These are phyloP conservation scores for Tuberolachnus salignus DNA, from an alignment of 2,888 invertebrate species.

Conservation along the genomic window DNA sequence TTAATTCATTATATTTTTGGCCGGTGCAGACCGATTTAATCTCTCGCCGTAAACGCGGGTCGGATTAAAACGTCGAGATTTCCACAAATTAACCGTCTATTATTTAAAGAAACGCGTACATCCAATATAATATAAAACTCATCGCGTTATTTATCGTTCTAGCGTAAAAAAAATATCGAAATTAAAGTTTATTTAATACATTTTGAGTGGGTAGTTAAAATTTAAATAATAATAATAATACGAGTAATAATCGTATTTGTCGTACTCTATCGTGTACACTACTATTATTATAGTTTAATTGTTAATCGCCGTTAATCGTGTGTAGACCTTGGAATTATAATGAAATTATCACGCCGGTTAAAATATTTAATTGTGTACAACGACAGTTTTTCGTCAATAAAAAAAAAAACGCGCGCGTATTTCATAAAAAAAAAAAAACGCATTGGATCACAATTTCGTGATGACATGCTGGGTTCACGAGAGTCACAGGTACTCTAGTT, in stretches of 20 bases:
- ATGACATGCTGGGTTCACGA: too few species aligned
- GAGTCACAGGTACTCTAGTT: too few species aligned
- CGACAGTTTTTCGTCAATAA: background rate
- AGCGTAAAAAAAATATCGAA: background rate
- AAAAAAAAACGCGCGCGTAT: too few species aligned
- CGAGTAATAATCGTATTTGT: too few species aligned
- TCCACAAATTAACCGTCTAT: conserved; percentile 19
- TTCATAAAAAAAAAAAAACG: too few species aligned
- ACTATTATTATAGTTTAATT: background rate
- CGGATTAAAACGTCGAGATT: conserved; percentile 9
- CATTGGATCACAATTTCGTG: too few species aligned
- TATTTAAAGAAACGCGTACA: background rate
- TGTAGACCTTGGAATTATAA: background rate
- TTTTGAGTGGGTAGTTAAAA: background rate
- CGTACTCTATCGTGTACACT: background rate
- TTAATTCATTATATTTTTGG: conserved; percentile 28
- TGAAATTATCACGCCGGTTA: too few species aligned
- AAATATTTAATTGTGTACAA: background rate
- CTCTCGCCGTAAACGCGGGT: conserved; percentile 1
- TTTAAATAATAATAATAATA: too few species aligned
- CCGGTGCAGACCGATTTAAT: conserved; percentile 12
- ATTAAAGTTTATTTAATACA: background rate
- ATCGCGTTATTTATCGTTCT: conserved; percentile 25
- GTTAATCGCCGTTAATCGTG: conserved; percentile 7
- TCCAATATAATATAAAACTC: too few species aligned